Conservation (phyloP, 2,113 vertebrate genomes). For the Erythrocercus mccallii region DNA sequence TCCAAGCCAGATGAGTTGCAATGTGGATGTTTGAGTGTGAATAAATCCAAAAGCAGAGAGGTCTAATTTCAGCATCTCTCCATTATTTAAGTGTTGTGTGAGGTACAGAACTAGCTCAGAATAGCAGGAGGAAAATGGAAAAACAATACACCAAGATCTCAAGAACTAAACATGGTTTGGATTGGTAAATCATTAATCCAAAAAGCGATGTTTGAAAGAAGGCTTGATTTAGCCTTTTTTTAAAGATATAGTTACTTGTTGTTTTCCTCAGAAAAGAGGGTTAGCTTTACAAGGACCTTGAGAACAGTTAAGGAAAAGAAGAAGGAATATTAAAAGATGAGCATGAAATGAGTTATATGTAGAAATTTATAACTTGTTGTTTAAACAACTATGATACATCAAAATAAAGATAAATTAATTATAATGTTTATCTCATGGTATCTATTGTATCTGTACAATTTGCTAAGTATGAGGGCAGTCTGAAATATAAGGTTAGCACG, state of each 20-base stretch:
- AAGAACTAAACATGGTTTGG: not conserved
- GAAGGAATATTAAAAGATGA: not conserved
- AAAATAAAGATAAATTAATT: not conserved
- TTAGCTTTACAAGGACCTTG: not conserved
- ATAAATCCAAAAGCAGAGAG: not conserved
- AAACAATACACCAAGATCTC: not conserved
- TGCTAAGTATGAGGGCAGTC: not conserved
- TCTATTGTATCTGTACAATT: not conserved
- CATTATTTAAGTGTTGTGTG: not conserved
- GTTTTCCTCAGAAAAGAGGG: not conserved
- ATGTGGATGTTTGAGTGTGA: not conserved
- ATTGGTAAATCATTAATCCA: not conserved
- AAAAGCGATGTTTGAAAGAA: not conserved
- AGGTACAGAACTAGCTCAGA: not conserved
- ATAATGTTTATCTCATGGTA: not conserved
- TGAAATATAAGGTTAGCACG: not conserved
- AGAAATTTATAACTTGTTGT: not conserved
- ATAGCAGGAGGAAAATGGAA: not conserved
- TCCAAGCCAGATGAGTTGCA: not conserved
- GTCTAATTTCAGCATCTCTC: not conserved
- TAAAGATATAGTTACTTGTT: not conserved
- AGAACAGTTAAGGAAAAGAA: not conserved
- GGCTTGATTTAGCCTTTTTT: not conserved
- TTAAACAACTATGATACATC: not conserved
- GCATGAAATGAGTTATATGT: not conserved